Base-by-base conservation (phyloP, 92 coral and sea anemone species). In the Epizoanthus ramosus region DNA sequence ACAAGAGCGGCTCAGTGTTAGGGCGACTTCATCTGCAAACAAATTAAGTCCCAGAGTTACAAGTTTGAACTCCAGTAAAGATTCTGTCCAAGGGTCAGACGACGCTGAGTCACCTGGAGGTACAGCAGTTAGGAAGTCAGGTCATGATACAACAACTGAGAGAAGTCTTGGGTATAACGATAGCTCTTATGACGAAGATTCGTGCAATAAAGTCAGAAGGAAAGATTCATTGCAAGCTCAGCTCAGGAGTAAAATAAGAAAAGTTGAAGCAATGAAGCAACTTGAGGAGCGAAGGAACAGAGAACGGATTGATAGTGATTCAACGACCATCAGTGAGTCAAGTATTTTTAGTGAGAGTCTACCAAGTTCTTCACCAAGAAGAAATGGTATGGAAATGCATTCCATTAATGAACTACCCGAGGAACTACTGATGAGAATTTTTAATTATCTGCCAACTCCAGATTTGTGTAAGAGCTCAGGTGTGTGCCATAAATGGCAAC, bases 381-480 rank as follows among this genome's bases (percentile, higher is more conserved):
- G 75, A 58, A 63, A 87, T 25, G 74, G 73, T 13, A 25, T 43
- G 56, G 84, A 69, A 47, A 6, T 89, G 15, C 74, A 73, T 71
- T 80, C 88, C 9, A 86, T 96, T 52, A 94, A 92, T 74, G 91
- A 85, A 25, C 84, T 96, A 19, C 98, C 95, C 9, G 98, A 96
- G 80, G 92, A 92, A 43, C 70, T 96, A 54, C 87, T 96, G 88
- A 85, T 96, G 64, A 79, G 57, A 16, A 94, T 96, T 77, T 85
- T 96, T 24, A 92, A 95, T 17, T 92, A 90, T 87, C 80, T 96
- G 33, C 68, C 93, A 19, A 94, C 97, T 10, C 68, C 60, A 68
- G 94, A 94, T 63, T 90, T 96, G 68, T 96, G 99, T 73, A 81
- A 54, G 73, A 91, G 90, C 74, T 94, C 99, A 24, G 97, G 98